Evolutionary conservation across 2,888 invertebrate species (phyloP).

Genomic region (Eupithecia insigniata): DNA sequence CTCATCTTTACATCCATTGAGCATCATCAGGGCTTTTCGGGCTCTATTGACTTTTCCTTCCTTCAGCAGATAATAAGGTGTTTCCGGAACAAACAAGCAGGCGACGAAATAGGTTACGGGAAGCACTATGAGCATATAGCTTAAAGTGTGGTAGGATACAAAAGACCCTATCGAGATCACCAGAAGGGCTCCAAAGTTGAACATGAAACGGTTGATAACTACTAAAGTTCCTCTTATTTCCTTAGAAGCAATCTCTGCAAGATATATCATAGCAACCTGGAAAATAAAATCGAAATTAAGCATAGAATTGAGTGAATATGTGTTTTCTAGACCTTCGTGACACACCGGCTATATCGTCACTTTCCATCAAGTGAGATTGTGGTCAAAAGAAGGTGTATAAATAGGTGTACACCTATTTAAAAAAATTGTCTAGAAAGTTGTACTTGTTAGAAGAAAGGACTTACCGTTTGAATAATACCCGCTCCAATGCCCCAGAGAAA

Average conservation of each 20-base stretch:
- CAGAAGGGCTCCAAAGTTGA: conserved; percentile 67
- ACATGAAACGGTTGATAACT: conserved; percentile 60
- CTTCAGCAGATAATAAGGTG: conserved; percentile 83
- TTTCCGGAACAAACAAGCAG: conserved; percentile 83
- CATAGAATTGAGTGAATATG: too few species aligned
- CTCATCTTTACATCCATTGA: conserved; percentile 63
- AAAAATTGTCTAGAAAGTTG: not conserved
- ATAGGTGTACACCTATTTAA: too few species aligned
- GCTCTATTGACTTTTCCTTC: conserved; percentile 72
- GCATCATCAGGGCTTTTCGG: conserved; percentile 59
- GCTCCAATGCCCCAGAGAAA: conserved; percentile 78
- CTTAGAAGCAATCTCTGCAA: conserved; percentile 73
- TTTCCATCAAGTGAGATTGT: too few species aligned
- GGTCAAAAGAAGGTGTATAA: too few species aligned
- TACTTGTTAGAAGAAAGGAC: not conserved
- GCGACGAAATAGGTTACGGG: conserved; percentile 73
- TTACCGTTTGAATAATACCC: conserved; percentile 71
- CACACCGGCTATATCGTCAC: too few species aligned
- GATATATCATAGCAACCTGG: conserved; percentile 70
- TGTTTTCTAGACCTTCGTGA: too few species aligned
- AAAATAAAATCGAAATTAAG: conserved; percentile 22
- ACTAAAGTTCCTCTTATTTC: conserved; percentile 68
- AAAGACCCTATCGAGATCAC: conserved; percentile 68
- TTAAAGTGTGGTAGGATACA: conserved; percentile 61
- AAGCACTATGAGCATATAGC: conserved; percentile 71